Evolutionary conservation across 1,140 invertebrate species (phyloP).

Genomic region (Hirudo medicinalis): DNA sequence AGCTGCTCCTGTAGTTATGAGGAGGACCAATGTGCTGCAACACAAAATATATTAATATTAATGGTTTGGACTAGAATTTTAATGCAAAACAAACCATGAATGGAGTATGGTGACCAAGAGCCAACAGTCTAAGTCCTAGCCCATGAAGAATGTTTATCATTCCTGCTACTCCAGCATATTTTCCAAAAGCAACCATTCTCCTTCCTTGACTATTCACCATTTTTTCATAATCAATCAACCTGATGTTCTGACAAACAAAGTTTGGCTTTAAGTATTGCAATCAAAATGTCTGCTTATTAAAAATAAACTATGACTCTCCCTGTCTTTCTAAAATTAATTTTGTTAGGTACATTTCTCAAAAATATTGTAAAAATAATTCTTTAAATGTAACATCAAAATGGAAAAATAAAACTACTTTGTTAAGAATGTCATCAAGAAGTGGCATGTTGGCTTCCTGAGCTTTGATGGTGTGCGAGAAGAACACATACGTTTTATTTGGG

Average conservation of each 20-base stretch:
- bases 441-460: slow-evolving; percentile 97
- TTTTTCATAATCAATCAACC: slow-evolving; percentile 93
- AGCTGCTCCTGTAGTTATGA: slow-evolving; percentile 93
- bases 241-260: slow-evolving; percentile 59
- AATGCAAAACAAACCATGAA: slow-evolving; percentile 64
- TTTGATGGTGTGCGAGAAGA: slow-evolving; percentile 98
- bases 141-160: slow-evolving; percentile 98
- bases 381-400: neutral
- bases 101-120: slow-evolving; percentile 92
- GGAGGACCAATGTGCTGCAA: slow-evolving; percentile 83
- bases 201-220: slow-evolving; percentile 72
- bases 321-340: neutral
- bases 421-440: slow-evolving; percentile 82
- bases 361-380: neutral
- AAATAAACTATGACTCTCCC: neutral
- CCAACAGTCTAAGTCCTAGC: slow-evolving; percentile 76
- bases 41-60: neutral
- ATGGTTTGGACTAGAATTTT: neutral
- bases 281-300: slow-evolving; percentile 13
- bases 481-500: slow-evolving; percentile 90
- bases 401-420: slow-evolving; percentile 35
- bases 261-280: slow-evolving; percentile 1
- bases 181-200: slow-evolving; percentile 91
- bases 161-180: slow-evolving; percentile 94
- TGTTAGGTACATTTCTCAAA: neutral